Evolutionary conservation across 1,140 invertebrate genomes (phyloP).

Genomic region (Listronotus bonariensis): DNA sequence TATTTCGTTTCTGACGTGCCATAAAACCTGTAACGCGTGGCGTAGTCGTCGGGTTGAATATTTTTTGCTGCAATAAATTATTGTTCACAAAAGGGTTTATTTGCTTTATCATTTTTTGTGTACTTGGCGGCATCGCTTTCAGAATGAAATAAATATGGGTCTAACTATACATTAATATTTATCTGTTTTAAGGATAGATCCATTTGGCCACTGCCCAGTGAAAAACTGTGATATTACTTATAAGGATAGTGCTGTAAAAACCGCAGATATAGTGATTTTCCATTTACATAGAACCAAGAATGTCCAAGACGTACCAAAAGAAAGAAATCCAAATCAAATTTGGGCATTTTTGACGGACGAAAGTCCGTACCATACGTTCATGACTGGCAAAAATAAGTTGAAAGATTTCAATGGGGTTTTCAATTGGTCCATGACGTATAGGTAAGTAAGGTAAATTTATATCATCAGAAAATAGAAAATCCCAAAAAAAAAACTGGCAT

Average conservation of each 20-base stretch:
- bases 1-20: too few species aligned
- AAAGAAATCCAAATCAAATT: slow-evolving; percentile 56
- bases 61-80: too few species aligned
- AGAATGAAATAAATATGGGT: too few species aligned
- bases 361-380: slow-evolving; percentile 62
- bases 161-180: too few species aligned
- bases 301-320: slow-evolving; percentile 51
- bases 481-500: background rate
- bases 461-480: background rate
- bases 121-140: too few species aligned
- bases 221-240: slow-evolving; percentile 62
- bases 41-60: too few species aligned
- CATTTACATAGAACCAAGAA: slow-evolving; percentile 60
- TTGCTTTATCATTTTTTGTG: too few species aligned
- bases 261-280: slow-evolving; percentile 63
- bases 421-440: slow-evolving; percentile 80
- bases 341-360: slow-evolving; percentile 69
- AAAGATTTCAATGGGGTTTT: slow-evolving; percentile 64
- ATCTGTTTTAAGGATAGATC: slow-evolving; percentile 52
- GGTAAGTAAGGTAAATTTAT: slow-evolving; percentile 46
- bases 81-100: too few species aligned
- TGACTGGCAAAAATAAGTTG: slow-evolving; percentile 52
- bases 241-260: slow-evolving; percentile 51
- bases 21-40: too few species aligned
- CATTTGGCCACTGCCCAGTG: slow-evolving; percentile 63